Evolutionary conservation across 2,113 vertebrate genomes (phyloP).

Genomic region (Melospiza georgiana): DNA sequence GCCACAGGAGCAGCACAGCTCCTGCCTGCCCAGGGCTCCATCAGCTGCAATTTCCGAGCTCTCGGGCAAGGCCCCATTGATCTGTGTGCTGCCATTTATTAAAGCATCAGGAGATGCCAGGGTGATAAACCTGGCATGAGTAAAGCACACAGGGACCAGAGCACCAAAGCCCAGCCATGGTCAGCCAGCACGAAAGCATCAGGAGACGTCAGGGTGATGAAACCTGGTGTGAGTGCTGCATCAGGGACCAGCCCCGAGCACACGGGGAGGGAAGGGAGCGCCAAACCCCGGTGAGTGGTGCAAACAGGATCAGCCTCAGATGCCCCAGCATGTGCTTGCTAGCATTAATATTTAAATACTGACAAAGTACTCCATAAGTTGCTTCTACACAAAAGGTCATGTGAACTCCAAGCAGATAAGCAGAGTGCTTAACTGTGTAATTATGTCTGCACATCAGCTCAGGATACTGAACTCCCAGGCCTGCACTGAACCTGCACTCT

Average conservation of each 20-base stretch:
- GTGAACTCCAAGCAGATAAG: background rate
- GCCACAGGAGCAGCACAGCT: background rate
- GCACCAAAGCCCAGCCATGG: accelerated
- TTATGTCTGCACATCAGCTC: background rate
- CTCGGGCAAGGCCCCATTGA: background rate
- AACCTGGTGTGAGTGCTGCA: accelerated
- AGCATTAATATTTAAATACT: background rate
- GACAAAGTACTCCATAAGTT: background rate
- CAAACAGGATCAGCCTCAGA: background rate
- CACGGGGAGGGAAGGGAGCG: background rate
- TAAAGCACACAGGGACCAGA: background rate
- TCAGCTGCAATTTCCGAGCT: background rate
- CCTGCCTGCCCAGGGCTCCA: accelerated
- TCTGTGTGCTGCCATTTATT: background rate
- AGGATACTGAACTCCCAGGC: background rate
- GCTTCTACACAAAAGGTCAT: background rate
- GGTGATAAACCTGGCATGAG: background rate
- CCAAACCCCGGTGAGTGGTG: accelerated
- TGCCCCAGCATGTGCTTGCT: background rate
- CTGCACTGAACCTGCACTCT: background rate
- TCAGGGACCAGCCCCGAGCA: background rate
- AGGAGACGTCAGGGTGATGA: background rate
- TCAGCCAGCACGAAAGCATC: background rate
- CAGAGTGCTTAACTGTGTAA: background rate
- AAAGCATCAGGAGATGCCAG: background rate